Evolutionary conservation across 2,888 invertebrate genomes (phyloP).

Genomic region (Blomia tropicalis): DNA sequence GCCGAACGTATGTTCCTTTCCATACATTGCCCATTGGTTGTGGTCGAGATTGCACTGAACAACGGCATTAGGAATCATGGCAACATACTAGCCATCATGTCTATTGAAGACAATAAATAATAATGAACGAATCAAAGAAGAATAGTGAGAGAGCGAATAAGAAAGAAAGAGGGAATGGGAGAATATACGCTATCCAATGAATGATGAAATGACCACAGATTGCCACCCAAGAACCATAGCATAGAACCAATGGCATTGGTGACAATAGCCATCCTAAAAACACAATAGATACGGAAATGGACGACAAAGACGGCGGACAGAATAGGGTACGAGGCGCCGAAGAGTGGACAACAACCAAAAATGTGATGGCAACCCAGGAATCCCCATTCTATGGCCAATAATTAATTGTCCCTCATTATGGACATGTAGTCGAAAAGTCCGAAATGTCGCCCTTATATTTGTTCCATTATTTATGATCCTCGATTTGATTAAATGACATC

Average conservation of each 20-base stretch:
- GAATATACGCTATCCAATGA: neutral
- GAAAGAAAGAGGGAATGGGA: too few relatives aligned
- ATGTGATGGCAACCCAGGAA: neutral
- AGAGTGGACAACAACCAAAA: neutral
- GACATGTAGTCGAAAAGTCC: neutral
- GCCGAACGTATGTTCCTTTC: neutral
- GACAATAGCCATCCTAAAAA: too few relatives aligned
- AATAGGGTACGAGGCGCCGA: neutral
- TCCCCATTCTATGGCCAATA: neutral
- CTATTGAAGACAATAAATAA: neutral
- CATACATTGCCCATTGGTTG: too few relatives aligned
- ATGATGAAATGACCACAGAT: slow-evolving; percentile 15
- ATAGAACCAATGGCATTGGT: neutral
- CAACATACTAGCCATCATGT: neutral
- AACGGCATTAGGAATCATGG: too few relatives aligned
- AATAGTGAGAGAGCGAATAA: too few relatives aligned
- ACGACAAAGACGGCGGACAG: neutral
- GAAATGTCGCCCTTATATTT: neutral
- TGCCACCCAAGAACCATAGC: neutral
- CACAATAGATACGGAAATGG: slow-evolving; percentile 6
- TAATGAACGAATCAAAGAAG: slow-evolving; percentile 5
- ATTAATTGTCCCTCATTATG: slow-evolving; percentile 12
- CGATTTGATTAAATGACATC: neutral
- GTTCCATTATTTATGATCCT: neutral
- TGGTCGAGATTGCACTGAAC: too few relatives aligned